Evolutionary conservation across 2,113 vertebrate species (phyloP), one percentile per base, ranked within the genome.

Genomic region (Theristicus caerulescens): DNA sequence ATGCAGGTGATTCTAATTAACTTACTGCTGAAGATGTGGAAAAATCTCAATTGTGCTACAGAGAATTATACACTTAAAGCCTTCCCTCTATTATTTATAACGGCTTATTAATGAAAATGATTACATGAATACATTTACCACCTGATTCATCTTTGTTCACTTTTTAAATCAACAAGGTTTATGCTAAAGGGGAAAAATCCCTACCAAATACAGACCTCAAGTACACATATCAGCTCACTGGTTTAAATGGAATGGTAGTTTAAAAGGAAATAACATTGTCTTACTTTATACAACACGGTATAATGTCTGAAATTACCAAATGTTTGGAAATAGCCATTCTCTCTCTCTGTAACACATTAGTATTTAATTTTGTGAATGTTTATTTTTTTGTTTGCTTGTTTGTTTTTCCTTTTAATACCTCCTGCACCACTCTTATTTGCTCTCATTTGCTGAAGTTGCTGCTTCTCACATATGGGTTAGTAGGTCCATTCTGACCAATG

Each of bases 1-100:
- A 97, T 97, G 98, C 99, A 99, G 99, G 98, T 99, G 99, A 99
- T 99, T 99, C 98, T 98, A 98, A 99, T 99, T 98, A 99, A 98
- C 97, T 97, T 97, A 98, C 96, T 98, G 98, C 97, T 98, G 97
- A 98, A 98, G 97, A 97, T 92, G 97, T 96, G 95, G 96, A 96
- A 91, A 98, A 98, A 97, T 94, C 97, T 97, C 97, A 95, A 96
- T 97, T 96, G 96, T 82, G 84, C 82, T 95, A 95, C 62, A 93
- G 91, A 96, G 94, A 98, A 98, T 97, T 97, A 98, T 89, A 97
- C 65, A 96, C 96, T 98, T 97, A 97, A 97, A 98, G 95, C 73
- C 83, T 97, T 96, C 97, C 96, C 97, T 98, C 92, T 96, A 96
- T 97, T 98, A 98, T 97, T 97, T 97, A 97, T 98, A 97, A 97